Evolutionary conservation across 2,888 invertebrate genomes (phyloP).

Genomic region (Melipona beecheii): DNA sequence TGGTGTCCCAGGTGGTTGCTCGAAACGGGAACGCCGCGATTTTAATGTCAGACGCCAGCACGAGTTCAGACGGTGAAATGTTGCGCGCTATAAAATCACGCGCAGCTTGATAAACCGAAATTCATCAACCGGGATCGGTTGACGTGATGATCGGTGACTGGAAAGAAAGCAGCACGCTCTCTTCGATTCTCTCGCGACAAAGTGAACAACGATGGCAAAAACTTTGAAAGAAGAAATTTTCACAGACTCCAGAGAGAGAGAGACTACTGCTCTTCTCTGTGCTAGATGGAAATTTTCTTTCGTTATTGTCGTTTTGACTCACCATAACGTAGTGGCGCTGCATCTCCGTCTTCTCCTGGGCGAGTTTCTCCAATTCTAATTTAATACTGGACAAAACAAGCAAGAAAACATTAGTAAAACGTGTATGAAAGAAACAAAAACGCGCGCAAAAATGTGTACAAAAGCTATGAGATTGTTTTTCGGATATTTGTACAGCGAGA

Average conservation of each 20-base stretch:
- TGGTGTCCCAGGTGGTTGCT: neutral
- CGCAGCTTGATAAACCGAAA: neutral
- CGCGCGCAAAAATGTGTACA: constrained; percentile 32
- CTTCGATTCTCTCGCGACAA: neutral
- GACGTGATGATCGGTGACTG: constrained; percentile 6
- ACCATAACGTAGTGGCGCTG: constrained; percentile 95
- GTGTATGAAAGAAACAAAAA: neutral
- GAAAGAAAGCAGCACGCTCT: neutral
- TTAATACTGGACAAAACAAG: constrained; percentile 88
- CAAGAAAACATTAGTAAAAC: constrained; percentile 81
- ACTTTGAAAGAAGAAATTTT: neutral
- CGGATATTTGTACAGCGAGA: neutral
- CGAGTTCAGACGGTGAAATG: constrained; percentile 5
- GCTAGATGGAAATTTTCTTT: neutral
- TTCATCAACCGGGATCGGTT: no score
- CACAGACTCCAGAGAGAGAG: neutral
- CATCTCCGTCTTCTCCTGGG: constrained; percentile 94
- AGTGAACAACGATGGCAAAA: neutral
- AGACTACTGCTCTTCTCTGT: no score
- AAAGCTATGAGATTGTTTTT: constrained; percentile 31
- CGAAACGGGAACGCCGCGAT: neutral
- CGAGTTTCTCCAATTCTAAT: constrained; percentile 94
- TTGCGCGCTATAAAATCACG: no score
- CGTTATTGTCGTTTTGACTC: constrained; percentile 82
- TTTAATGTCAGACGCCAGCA: neutral